Conservation (phyloP, 2,113 vertebrate species). For the Caranx melampygus region DNA sequence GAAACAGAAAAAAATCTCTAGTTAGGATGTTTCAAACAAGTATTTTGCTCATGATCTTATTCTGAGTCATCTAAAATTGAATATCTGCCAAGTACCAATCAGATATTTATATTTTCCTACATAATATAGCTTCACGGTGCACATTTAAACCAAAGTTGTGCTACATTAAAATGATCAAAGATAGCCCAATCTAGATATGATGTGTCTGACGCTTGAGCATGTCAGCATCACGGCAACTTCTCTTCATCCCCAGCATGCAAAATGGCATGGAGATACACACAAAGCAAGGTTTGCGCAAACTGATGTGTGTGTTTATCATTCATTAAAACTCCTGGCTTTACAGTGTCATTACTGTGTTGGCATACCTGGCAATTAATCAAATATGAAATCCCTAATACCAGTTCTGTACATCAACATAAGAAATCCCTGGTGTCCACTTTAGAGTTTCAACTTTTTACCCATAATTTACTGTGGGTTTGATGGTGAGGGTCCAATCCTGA, state of each 20-base stretch:
- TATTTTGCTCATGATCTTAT: background rate
- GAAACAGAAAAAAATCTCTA: constrained; percentile 3
- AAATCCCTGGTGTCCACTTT: background rate
- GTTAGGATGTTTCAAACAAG: constrained; percentile 6
- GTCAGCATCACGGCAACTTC: background rate
- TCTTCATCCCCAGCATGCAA: no score
- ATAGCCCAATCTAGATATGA: background rate
- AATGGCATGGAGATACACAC: background rate
- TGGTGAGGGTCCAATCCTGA: constrained; percentile 50
- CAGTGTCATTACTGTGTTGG: background rate
- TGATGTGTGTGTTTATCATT: background rate
- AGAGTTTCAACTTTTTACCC: constrained; percentile 9
- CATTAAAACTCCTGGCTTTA: background rate
- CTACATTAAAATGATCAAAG: constrained; percentile 10
- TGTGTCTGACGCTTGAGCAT: background rate
- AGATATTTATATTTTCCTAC: constrained; percentile 21
- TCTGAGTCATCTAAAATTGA: constrained; percentile 26
- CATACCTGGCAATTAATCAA: constrained; percentile 14
- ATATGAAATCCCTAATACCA: background rate
- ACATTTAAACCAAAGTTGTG: background rate
- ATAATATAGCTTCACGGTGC: constrained; percentile 8
- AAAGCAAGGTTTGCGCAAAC: background rate
- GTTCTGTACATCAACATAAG: background rate
- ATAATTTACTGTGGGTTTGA: constrained; percentile 38
- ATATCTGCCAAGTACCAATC: constrained; percentile 18